Percentiles rank a stretch among this genome's conserved stretches.
Evolutionary conservation across 2,888 invertebrate species (phyloP).

Genomic region (Agrotis clavis): DNA sequence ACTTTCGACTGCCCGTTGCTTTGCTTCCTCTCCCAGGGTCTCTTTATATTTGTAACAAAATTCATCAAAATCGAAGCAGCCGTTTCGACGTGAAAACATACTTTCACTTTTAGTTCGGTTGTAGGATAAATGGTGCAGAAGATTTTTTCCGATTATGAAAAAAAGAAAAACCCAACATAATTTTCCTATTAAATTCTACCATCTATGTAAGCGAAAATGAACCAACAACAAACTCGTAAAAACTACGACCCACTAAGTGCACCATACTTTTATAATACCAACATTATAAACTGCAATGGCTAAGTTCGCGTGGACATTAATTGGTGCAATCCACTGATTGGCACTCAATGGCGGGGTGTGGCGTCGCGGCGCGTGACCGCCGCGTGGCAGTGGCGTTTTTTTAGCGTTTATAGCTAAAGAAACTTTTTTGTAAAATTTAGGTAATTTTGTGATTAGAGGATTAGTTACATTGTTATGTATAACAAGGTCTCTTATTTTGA

Average conservation of each 20-base stretch:
- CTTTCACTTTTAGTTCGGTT: too few relatives aligned
- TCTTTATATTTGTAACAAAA: too few relatives aligned
- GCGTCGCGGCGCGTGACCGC: slow-evolving; percentile 52
- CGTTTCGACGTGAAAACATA: too few relatives aligned
- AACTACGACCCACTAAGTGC: slow-evolving; percentile 15
- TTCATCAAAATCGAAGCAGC: too few relatives aligned
- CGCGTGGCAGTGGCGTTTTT: slow-evolving; percentile 40
- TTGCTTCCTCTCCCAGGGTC: too few relatives aligned
- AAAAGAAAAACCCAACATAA: too few relatives aligned
- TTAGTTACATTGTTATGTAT: slow-evolving; percentile 11
- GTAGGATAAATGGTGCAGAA: too few relatives aligned
- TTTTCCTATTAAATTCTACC: not conserved
- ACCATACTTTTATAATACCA: slow-evolving; percentile 17
- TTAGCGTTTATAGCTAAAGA: slow-evolving; percentile 19
- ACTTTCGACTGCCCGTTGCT: too few relatives aligned
- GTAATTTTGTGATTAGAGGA: slow-evolving; percentile 34
- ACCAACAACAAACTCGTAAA: slow-evolving; percentile 3
- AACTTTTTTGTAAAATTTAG: slow-evolving; percentile 19
- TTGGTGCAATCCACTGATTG: slow-evolving; percentile 76
- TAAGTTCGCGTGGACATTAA: slow-evolving; percentile 65
- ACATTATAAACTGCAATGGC: slow-evolving; percentile 47
- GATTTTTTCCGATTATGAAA: too few relatives aligned
- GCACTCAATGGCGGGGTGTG: slow-evolving; percentile 57
- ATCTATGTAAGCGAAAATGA: not conserved
- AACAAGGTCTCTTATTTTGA: too few relatives aligned